Evolutionary conservation across 2,888 invertebrate species (phyloP).

Genomic region (Pseudococcus longispinus): DNA sequence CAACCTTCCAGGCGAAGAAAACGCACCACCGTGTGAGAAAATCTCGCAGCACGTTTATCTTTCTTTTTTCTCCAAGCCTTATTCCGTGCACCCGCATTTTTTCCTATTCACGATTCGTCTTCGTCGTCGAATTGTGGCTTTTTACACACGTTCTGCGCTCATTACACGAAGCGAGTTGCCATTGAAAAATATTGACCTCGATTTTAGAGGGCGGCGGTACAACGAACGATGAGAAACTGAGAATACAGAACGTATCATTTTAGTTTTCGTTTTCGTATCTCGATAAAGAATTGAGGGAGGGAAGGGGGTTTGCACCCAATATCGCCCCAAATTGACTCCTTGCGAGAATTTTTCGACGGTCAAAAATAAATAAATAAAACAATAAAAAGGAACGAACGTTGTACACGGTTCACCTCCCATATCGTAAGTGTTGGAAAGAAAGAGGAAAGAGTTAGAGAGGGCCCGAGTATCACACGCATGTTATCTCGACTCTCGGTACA

Average conservation of each 20-base stretch:
- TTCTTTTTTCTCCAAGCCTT: not conserved
- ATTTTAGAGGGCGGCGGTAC: not conserved
- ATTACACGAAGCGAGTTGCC: not conserved
- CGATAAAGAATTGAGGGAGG: not conserved
- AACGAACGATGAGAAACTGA: not conserved
- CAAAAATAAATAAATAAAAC: not conserved
- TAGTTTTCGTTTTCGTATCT: not conserved
- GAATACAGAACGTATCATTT: too few species aligned
- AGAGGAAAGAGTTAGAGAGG: not conserved
- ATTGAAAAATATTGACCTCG: not conserved
- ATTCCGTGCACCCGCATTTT: not conserved
- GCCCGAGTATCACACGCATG: constrained; percentile 1
- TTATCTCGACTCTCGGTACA: not conserved
- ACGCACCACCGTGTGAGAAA: not conserved
- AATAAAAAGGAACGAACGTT: not conserved
- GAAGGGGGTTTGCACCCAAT: not conserved
- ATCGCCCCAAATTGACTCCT: not conserved
- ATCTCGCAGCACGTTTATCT: not conserved
- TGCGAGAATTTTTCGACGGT: not conserved
- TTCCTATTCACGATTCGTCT: not conserved
- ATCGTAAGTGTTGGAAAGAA: not conserved
- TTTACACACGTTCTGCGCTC: not conserved
- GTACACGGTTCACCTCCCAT: not conserved
- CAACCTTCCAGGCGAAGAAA: not conserved
- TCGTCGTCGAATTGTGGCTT: not conserved